These are phyloP conservation scores for Zeuzera pyrina DNA, from an alignment of 2,888 invertebrate species.

Conservation along the genomic window DNA sequence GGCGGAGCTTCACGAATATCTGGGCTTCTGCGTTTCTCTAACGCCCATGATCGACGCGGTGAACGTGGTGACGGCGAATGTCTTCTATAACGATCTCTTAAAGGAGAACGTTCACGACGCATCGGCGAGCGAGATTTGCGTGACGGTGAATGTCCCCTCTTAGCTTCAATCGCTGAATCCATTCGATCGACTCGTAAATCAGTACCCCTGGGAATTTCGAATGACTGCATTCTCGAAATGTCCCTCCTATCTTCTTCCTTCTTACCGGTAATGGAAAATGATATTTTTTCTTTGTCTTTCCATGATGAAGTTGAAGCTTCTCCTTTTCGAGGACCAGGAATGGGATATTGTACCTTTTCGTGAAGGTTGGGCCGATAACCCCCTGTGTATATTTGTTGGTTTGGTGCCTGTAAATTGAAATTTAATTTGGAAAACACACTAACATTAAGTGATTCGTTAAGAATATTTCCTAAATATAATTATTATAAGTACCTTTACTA, in stretches of 20 bases:
- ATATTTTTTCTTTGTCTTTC: constrained; percentile 36
- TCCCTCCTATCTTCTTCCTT: constrained; percentile 36
- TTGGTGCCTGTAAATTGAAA: constrained; percentile 64
- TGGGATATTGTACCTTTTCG: constrained; percentile 33
- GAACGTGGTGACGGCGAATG: constrained; percentile 50
- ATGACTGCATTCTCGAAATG: constrained; percentile 21
- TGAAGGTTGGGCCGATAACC: constrained; percentile 39
- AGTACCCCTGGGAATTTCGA: constrained; percentile 19
- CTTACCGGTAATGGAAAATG: constrained; percentile 19
- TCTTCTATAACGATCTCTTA: constrained; percentile 38
- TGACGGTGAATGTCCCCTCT: constrained; percentile 17
- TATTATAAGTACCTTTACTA: no score
- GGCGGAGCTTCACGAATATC: constrained; percentile 42
- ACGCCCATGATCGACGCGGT: constrained; percentile 56
- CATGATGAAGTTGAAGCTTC: constrained; percentile 27
- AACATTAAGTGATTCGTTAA: no score
- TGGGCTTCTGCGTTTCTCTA: constrained; percentile 52
- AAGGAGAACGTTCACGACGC: constrained; percentile 43
- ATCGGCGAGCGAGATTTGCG: constrained; percentile 42
- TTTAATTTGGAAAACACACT: no score
- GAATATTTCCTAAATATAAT: no score
- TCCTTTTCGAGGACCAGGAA: constrained; percentile 21
- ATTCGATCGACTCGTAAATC: constrained; percentile 14
- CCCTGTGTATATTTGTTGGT: constrained; percentile 55
- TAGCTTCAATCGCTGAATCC: constrained; percentile 10